Percentiles rank a stretch among this genome's conserved stretches.
Conservation (phyloP, 2,888 invertebrate genomes). For the Synergus laeviventris region DNA sequence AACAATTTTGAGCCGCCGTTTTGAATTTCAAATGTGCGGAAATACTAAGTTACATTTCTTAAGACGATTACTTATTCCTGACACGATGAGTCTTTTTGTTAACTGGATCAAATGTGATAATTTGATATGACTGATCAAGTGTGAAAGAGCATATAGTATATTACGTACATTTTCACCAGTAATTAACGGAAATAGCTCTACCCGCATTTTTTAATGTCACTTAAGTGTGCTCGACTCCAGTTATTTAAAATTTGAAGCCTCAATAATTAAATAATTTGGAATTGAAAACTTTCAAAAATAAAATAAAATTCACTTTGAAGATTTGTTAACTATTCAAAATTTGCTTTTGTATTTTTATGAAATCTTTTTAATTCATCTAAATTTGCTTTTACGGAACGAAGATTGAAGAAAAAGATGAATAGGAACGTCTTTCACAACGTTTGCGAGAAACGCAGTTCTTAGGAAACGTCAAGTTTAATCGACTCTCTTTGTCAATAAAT, state of each 20-base stretch:
- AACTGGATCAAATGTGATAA: conserved; percentile 64
- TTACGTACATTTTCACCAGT: background rate
- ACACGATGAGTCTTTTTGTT: conserved; percentile 54
- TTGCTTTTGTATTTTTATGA: no score
- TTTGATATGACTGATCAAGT: conserved; percentile 40
- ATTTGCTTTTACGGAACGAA: no score
- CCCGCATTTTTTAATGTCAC: no score
- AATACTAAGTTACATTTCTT: background rate
- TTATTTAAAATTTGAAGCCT: no score
- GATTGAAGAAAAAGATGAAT: conserved; percentile 3
- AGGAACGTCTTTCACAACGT: background rate
- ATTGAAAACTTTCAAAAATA: no score
- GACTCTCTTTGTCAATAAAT: background rate
- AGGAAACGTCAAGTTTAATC: background rate
- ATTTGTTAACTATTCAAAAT: no score
- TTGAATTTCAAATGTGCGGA: background rate
- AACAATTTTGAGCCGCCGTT: no score
- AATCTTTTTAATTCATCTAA: no score
- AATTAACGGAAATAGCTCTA: no score
- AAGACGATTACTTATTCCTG: conserved; percentile 56
- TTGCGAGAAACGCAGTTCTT: background rate
- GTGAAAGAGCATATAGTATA: conserved; percentile 8
- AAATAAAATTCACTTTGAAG: no score
- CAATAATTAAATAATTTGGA: no score
- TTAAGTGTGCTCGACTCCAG: no score